Percentiles rank a stretch among this genome's conserved stretches.
phyloP scores from a whole-genome alignment of 2,888 invertebrate genomes.

The Tupiocoris notatus region DNA sequence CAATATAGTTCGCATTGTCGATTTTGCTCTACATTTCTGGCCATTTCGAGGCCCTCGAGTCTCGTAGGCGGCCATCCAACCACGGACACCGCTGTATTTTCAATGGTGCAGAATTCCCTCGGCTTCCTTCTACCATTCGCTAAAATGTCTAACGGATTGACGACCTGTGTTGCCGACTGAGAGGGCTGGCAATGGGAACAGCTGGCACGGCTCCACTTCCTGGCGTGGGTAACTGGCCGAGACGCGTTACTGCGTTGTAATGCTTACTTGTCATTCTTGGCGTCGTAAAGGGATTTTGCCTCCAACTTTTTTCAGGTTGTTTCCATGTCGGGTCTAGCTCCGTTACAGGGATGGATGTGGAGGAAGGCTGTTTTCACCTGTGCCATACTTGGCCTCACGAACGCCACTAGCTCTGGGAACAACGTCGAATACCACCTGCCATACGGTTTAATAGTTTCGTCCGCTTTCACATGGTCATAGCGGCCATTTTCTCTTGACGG shows the following conservation, averaged over 20 bases:
- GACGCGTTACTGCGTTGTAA: constrained; percentile 23
- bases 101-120: neutral
- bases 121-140: neutral
- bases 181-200: neutral
- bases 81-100: neutral
- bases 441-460: neutral
- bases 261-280: constrained; percentile 16
- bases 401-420: neutral
- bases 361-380: neutral
- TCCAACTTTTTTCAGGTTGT: too few relatives aligned
- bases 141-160: neutral
- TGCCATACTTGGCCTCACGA: neutral
- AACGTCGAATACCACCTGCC: neutral
- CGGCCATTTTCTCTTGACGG: too few relatives aligned
- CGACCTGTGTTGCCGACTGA: neutral
- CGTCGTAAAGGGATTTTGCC: neutral
- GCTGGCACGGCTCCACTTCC: neutral
- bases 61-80: neutral
- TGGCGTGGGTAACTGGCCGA: neutral
- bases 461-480: too few relatives aligned
- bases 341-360: neutral
- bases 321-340: neutral
- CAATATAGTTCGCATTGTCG: too few relatives aligned
- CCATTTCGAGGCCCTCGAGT: too few relatives aligned
- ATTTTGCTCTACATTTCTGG: too few relatives aligned